These are phyloP conservation scores for Rostratula benghalensis DNA, from an alignment of 2,113 vertebrate genomes.

Conservation along the genomic window DNA sequence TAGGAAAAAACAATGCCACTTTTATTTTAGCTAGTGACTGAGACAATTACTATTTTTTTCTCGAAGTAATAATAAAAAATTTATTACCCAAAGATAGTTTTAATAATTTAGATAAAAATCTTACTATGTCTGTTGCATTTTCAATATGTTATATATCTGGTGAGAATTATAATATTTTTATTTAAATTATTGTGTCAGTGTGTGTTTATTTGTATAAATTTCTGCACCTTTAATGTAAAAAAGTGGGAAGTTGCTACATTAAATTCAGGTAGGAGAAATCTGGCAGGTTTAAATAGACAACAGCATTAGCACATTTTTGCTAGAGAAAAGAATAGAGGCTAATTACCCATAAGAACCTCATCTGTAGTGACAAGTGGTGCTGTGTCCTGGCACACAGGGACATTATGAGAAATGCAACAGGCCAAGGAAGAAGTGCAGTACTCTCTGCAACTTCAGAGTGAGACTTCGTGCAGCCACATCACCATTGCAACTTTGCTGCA, in stretches of 20 bases:
- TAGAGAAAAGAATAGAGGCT: background rate
- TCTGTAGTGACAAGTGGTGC: background rate
- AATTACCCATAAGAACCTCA: background rate
- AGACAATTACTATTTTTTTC: background rate
- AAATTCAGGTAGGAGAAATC: fast-evolving
- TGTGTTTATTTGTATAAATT: background rate
- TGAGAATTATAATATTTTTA: background rate
- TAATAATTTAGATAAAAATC: background rate
- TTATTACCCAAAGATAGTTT: background rate
- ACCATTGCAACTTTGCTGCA: background rate
- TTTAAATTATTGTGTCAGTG: background rate
- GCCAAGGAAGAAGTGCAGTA: background rate
- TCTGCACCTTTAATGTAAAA: background rate
- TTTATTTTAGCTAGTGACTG: background rate
- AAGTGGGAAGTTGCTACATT: background rate
- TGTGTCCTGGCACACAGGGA: background rate
- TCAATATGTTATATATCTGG: background rate
- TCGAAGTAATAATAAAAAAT: background rate
- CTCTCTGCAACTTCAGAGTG: background rate
- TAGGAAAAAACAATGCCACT: background rate
- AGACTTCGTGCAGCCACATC: background rate
- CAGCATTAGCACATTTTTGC: background rate
- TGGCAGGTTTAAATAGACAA: background rate
- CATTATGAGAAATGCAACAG: background rate
- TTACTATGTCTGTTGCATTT: background rate